A percentile compares a stretch with the other conserved stretches of the same genome.
Conservation (phyloP, 2,113 vertebrate species). For the Callionymus lyra region DNA sequence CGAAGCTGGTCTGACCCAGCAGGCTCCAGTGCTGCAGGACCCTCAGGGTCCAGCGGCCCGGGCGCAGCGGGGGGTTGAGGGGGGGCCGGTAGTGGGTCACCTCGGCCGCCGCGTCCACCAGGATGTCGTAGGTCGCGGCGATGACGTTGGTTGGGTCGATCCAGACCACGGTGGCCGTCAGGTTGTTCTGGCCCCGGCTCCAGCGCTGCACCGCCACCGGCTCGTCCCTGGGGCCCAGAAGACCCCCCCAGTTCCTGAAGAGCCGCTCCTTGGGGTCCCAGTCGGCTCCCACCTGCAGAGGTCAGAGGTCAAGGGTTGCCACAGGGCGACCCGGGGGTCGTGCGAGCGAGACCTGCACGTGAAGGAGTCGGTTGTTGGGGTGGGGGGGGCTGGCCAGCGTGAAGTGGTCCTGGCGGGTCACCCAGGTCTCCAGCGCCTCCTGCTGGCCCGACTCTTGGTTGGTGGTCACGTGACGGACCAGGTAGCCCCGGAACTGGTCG, state of each 20-base stretch:
- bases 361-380: conserved; percentile 78
- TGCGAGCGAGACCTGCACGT: conserved; percentile 74
- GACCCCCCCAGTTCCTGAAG: conserved; percentile 86
- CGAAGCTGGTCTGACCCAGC: conserved; percentile 86
- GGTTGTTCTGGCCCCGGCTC: conserved; percentile 82
- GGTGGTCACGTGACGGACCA: conserved; percentile 81
- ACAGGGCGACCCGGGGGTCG: neutral
- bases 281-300: conserved; percentile 81
- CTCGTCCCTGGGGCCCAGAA: conserved; percentile 84
- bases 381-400: conserved; percentile 75
- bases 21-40: conserved; percentile 91
- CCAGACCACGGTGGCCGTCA: conserved; percentile 92
- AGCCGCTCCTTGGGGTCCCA: conserved; percentile 97
- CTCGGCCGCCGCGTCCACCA: conserved; percentile 85
- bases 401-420: conserved; percentile 86
- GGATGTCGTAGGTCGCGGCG: conserved; percentile 95
- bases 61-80: conserved; percentile 80
- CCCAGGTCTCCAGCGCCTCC: conserved; percentile 91
- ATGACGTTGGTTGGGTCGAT: conserved; percentile 91
- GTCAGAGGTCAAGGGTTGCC: too few species aligned
- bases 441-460: conserved; percentile 85
- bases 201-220: conserved; percentile 91
- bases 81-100: conserved; percentile 95
- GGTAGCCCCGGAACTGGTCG: conserved; percentile 92
- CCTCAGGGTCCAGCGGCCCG: conserved; percentile 86